A percentile compares a stretch with the other conserved stretches of the same genome.
Conservation (phyloP, 2,113 vertebrate species). For the Apteryx mantelli region DNA sequence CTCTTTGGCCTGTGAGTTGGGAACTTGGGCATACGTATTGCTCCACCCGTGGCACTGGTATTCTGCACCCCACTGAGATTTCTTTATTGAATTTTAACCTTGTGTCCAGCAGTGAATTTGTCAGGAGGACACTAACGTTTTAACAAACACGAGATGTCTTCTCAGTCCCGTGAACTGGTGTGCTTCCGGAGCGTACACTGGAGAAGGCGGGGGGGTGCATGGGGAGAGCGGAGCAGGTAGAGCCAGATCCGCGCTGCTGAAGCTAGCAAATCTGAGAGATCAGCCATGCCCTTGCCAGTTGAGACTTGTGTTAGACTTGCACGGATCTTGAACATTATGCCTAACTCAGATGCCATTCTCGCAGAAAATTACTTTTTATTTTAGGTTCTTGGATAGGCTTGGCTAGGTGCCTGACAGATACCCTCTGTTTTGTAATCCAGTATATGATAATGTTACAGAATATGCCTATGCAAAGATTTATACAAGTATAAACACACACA, state of each 20-base stretch:
- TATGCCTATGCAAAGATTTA: not conserved
- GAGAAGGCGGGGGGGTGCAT: not conserved
- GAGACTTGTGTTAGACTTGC: conserved; percentile 4
- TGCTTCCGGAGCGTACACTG: not conserved
- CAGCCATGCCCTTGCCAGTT: not conserved
- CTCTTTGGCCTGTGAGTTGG: not conserved
- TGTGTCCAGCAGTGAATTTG: not conserved
- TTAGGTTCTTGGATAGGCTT: not conserved
- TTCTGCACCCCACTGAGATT: not conserved
- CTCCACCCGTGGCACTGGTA: not conserved
- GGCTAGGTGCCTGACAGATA: not conserved
- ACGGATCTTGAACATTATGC: not conserved
- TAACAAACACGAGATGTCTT: not conserved
- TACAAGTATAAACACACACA: fast-evolving
- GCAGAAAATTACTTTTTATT: not conserved
- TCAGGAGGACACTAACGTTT: not conserved
- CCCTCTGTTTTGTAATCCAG: not conserved
- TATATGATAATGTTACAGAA: fast-evolving
- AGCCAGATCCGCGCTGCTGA: not conserved
- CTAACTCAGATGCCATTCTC: not conserved
- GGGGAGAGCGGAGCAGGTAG: not conserved
- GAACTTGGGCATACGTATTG: fast-evolving
- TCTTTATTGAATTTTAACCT: not conserved
- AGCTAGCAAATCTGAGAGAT: not conserved
- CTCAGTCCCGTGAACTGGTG: not conserved